Evolutionary conservation across 2,113 vertebrate species (phyloP).

Genomic region (Ranitomeya imitator): DNA sequence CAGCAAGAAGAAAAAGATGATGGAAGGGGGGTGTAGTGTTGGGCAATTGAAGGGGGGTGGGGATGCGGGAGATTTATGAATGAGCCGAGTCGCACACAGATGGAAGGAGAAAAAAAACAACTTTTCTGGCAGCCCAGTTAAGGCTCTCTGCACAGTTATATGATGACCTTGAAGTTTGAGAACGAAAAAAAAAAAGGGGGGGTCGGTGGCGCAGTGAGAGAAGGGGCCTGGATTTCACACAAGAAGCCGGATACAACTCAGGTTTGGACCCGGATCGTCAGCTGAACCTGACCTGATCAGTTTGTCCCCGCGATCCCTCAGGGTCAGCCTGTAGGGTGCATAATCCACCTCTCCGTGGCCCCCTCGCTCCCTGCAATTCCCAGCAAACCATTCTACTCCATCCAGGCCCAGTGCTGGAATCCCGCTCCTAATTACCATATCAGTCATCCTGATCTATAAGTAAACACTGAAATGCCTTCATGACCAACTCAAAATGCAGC

Average conservation of each 20-base stretch:
- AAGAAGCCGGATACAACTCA: neutral
- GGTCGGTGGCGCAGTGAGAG: conserved; percentile 19
- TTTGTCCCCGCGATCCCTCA: conserved; percentile 1
- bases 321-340: conserved; percentile 10
- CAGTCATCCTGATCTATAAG: conserved; percentile 45
- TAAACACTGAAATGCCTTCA: conserved; percentile 46
- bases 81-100: conserved; percentile 46
- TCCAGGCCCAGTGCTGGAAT: conserved; percentile 33
- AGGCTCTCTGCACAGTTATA: conserved; percentile 37
- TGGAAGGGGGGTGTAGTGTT: neutral
- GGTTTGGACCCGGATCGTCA: neutral
- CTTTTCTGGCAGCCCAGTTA: conserved; percentile 41
- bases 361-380: conserved; percentile 16
- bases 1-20: conserved; percentile 22
- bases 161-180: conserved; percentile 56
- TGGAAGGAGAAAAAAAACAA: conserved; percentile 27
- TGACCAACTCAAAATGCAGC: conserved; percentile 43
- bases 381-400: neutral
- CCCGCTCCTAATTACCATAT: conserved; percentile 49
- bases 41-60: neutral
- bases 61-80: conserved; percentile 50
- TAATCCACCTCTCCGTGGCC: conserved; percentile 32
- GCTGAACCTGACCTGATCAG: neutral
- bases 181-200: neutral
- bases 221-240: conserved; percentile 37